Base-by-base conservation (phyloP, 1,140 invertebrate species). In the Oedothorax gibbosus region DNA sequence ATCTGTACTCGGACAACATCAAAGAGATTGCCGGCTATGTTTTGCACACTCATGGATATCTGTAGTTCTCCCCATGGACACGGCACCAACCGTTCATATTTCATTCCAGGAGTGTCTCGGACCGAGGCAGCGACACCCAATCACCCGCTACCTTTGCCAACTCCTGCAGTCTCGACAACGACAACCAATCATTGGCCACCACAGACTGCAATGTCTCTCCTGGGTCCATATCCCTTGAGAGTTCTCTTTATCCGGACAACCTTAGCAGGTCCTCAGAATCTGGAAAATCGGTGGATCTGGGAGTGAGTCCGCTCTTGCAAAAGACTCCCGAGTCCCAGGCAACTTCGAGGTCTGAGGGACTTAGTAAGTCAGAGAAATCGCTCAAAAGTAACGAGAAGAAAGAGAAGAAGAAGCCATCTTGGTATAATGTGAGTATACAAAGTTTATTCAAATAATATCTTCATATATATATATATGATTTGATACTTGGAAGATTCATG, bases 371-470 rank as follows among this genome's bases (percentile, higher is more conserved):
- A 35, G 60, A 82, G 6, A 87, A 78, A 77, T 35, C 35, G 35
- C 35, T 57, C n/a, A 86, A 82, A 82, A 60, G 62, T 15, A n/a
- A 15, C 6, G 86, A 87, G 21, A 90, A 90, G 83, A 90, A 89
- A 60, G 85, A 86, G 79, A 88, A 86, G 85, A 88, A 89, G 72
- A 86, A 88, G 11, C 87, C 87, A 49, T 88, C 89, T 3, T 90
- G 90, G 90, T 90, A 90, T 86, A 89, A 88, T 84, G 89, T 90
- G 86, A 88, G 89, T 88, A 68, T 51, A 6, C 51, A 0, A 35
- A 5, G 35, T 35, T 35, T 1, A 35, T n/a, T n/a, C n/a, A n/a
- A n/a, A n/a, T n/a, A n/a, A n/a, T n/a, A n/a, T n/a, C n/a, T n/a
- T n/a, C n/a, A n/a, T n/a, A n/a, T n/a, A n/a, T n/a, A n/a, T n/a